These are phyloP conservation scores for Scleropages formosus DNA, from an alignment of 2,797 vertebrate genomes.

Conservation along the genomic window DNA sequence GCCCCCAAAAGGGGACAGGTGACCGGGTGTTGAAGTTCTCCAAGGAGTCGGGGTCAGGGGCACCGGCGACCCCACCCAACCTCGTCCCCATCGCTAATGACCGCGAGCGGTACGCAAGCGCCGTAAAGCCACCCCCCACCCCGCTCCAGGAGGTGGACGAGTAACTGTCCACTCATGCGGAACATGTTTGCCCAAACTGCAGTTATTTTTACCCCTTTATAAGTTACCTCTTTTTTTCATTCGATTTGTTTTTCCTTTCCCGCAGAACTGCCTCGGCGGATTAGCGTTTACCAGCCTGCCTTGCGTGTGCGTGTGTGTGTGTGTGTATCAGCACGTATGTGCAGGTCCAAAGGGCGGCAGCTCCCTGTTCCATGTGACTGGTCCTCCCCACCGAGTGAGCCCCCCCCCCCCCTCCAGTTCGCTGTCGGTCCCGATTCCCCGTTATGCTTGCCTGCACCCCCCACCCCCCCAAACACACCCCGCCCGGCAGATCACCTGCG, in stretches of 20 bases:
- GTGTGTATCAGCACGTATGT: background rate
- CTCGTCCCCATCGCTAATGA: too few species aligned
- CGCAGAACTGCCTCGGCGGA: background rate
- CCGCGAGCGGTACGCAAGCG: too few species aligned
- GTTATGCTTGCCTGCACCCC: too few species aligned
- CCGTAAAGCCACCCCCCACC: background rate
- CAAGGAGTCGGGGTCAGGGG: too few species aligned
- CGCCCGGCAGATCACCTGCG: background rate
- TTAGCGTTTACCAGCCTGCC: background rate
- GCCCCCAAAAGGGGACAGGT: too few species aligned
- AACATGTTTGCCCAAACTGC: background rate
- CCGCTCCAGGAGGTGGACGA: background rate
- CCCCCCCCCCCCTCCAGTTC: background rate
- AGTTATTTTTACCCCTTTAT: background rate
- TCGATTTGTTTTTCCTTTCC: background rate
- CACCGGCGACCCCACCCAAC: too few species aligned
- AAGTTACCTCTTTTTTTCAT: background rate
- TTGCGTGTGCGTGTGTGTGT: background rate
- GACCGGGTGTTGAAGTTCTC: too few species aligned
- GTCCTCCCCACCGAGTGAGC: background rate
- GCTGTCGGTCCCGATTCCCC: conserved; percentile 16
- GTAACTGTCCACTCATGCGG: background rate
- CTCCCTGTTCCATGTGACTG: background rate
- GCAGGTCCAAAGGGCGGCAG: background rate
- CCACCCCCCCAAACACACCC: background rate